Base-by-base conservation (phyloP, 2,797 vertebrate species). In the Pseudotriccus pelzelni region DNA sequence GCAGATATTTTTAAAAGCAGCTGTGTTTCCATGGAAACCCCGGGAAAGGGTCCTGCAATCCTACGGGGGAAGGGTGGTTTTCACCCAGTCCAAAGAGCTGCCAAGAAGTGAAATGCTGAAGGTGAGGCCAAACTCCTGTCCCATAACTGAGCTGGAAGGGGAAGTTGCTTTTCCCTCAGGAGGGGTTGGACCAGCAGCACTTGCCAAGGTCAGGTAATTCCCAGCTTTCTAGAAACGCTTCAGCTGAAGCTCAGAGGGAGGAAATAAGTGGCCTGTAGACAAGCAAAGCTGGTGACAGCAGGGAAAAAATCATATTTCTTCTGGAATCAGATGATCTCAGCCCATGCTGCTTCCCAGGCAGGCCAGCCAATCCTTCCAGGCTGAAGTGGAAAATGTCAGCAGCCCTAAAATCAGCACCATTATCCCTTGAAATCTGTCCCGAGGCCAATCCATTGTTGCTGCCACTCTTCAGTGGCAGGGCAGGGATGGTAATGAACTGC, bases 11-110 rank as follows among this genome's bases (percentile, higher is more conserved):
- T 75, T 39, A 64, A 90, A 94, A 78, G 85, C 93, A 93, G 85
- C 32, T 85, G 89, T 39, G 89, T 95, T 94, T 93, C 94, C 91
- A 91, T 93, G 53, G 96, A 93, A 95, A 96, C 89, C 47, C n/a
- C 10, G 3, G 73, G 53, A 93, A 85, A 87, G 37, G 41, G 87
- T 85, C 91, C 62, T 87, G 68, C 16, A 67, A 14, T 89, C 60
- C 24, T 18, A 1, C n/a, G 53, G 64, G 60, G 52, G 82, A 87
- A 87, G 76, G 68, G 37, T 59, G 28, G 2, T 6, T 81, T 84
- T 50, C 23, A 56, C 49, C 70, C 56, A 64, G 44, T 32, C 52
- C 84, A 76, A 87, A 74, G 39, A 79, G 39, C 63, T 83, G 82
- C 60, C 64, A 68, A 67, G 72, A 72, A 77, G 70, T 68, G 90